Evolutionary conservation across 2,113 vertebrate species (phyloP).

Genomic region (Propithecus coquereli): DNA sequence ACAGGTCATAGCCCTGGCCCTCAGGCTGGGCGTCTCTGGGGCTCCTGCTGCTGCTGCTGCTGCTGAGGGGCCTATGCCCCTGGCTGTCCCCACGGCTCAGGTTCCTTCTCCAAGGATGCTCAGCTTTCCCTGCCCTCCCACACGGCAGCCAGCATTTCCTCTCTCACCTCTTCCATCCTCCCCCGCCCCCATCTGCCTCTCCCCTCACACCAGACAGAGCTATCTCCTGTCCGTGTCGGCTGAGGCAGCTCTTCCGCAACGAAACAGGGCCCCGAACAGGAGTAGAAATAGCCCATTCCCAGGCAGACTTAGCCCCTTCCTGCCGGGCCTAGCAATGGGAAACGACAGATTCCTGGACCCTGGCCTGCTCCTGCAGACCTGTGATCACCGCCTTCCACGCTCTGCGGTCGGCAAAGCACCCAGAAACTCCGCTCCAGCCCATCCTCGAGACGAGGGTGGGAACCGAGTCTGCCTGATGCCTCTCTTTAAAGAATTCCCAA

Average conservation of each 20-base stretch:
- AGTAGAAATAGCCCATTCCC: not conserved
- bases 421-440: not conserved
- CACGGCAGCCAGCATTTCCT: not conserved
- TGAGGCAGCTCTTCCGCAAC: not conserved
- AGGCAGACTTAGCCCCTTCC: not conserved
- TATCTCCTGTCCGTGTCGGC: not conserved
- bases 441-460: not conserved
- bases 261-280: not conserved
- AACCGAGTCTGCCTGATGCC: not conserved
- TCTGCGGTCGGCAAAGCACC: not conserved
- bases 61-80: not conserved
- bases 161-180: not conserved
- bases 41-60: not conserved
- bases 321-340: too few species aligned
- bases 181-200: not conserved
- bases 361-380: too few species aligned
- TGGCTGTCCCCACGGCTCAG: not conserved
- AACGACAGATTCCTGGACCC: not conserved
- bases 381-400: not conserved
- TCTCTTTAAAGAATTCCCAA: not conserved
- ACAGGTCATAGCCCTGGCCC: not conserved
- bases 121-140: constrained; percentile 6
- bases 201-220: not conserved
- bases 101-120: not conserved
- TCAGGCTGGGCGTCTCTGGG: too few species aligned